A percentile compares a stretch with the other conserved stretches of the same genome.
Conservation (phyloP, 2,888 invertebrate genomes). For the Nomada hirtipes region DNA sequence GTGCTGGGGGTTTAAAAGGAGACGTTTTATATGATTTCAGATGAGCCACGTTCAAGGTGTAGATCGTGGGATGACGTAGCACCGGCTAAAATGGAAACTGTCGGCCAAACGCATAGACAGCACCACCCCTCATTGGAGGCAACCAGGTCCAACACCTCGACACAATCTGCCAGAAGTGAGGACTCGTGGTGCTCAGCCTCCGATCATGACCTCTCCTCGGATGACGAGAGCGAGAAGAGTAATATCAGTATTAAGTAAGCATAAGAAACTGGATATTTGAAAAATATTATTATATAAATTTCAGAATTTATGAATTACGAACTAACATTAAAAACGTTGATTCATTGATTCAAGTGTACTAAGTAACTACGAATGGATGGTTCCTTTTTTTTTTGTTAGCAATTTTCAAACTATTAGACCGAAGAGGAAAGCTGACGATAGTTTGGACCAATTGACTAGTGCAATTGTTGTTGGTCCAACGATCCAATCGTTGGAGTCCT, state of each 20-base stretch:
- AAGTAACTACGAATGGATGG: too few species aligned
- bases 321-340: too few species aligned
- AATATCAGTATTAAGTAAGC: slow-evolving; percentile 85
- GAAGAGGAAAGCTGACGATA: background rate
- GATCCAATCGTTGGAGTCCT: slow-evolving; percentile 3
- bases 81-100: slow-evolving; percentile 77
- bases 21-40: slow-evolving; percentile 83
- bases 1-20: background rate
- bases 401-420: background rate
- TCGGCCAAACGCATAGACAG: slow-evolving; percentile 74
- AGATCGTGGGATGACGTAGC: slow-evolving; percentile 91
- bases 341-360: too few species aligned
- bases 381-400: too few species aligned
- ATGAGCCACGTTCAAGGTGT: slow-evolving; percentile 92
- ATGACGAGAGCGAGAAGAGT: slow-evolving; percentile 88
- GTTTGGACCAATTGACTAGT: background rate
- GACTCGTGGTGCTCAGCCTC: slow-evolving; percentile 89
- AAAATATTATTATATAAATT: too few species aligned
- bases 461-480: slow-evolving; percentile 14
- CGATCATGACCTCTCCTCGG: slow-evolving; percentile 87
- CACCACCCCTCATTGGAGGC: slow-evolving; percentile 79
- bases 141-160: slow-evolving; percentile 79
- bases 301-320: too few species aligned
- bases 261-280: too few species aligned
- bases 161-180: slow-evolving; percentile 85